Percentiles rank a stretch among this genome's conserved stretches.
These are phyloP conservation scores for Oenanthe melanoleuca DNA, from an alignment of 2,113 vertebrate genomes.

Conservation along the genomic window DNA sequence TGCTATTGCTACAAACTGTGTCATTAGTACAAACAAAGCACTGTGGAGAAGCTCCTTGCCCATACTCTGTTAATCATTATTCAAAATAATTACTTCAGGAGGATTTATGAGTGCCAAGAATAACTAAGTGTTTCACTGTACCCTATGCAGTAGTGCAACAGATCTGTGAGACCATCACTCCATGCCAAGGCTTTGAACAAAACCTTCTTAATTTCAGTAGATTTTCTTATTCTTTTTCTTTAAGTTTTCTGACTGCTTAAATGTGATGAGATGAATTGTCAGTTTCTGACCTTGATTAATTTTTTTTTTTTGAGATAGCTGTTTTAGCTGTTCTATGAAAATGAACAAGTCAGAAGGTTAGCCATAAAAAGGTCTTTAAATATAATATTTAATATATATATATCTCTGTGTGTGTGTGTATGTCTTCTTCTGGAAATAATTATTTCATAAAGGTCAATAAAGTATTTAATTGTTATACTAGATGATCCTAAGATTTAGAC, in stretches of 20 bases:
- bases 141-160: neutral
- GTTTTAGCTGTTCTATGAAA: neutral
- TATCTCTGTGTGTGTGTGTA: fast-evolving
- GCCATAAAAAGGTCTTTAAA: neutral
- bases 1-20: neutral
- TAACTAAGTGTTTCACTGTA: neutral
- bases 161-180: neutral
- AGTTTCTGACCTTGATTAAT: neutral
- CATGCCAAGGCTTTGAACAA: neutral
- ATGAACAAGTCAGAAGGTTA: neutral
- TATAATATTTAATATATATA: neutral
- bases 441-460: neutral
- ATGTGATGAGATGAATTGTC: neutral
- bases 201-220: neutral
- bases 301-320: neutral
- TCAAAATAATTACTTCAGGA: neutral
- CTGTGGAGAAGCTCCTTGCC: neutral
- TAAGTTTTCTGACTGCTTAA: neutral
- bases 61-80: neutral
- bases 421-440: neutral
- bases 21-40: neutral
- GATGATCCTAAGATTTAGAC: neutral
- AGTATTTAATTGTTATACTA: neutral
- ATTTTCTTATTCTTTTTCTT: neutral
- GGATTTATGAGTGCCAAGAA: neutral